These are phyloP conservation scores for Drosophila guanche DNA, from an alignment of 1,140 invertebrate species.

Conservation along the genomic window DNA sequence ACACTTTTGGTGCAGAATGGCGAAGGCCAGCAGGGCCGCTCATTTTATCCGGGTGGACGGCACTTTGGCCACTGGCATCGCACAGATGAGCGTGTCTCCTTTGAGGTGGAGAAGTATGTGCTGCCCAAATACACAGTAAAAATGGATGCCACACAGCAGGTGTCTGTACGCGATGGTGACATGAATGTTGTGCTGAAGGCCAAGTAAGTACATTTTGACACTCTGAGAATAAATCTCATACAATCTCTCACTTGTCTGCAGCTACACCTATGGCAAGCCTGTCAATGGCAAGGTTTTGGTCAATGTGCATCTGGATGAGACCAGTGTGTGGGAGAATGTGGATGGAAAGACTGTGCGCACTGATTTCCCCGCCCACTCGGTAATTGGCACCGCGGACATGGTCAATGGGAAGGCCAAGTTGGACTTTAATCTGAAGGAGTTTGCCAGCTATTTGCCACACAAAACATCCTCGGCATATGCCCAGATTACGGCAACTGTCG, in stretches of 20 bases:
- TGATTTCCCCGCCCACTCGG: slow-evolving; percentile 44
- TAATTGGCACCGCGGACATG: slow-evolving; percentile 85
- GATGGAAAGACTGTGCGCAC: slow-evolving; percentile 46
- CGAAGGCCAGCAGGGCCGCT: background rate
- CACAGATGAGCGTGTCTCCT: slow-evolving; percentile 58
- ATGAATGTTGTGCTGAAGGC: slow-evolving; percentile 91
- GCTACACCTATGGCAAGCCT: slow-evolving; percentile 89
- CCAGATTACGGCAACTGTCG: slow-evolving; percentile 89
- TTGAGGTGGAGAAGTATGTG: slow-evolving; percentile 91
- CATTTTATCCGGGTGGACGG: background rate
- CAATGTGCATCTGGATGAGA: slow-evolving; percentile 84
- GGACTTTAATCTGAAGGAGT: slow-evolving; percentile 88
- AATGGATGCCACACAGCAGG: slow-evolving; percentile 91
- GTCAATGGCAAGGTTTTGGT: slow-evolving; percentile 89
- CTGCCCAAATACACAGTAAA: slow-evolving; percentile 95
- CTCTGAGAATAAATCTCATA: background rate
- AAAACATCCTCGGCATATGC: slow-evolving; percentile 69
- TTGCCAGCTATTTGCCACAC: slow-evolving; percentile 84
- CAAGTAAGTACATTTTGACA: slow-evolving; percentile 83
- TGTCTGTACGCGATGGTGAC: slow-evolving; percentile 91
- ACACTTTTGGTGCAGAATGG: slow-evolving; percentile 84
- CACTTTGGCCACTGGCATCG: background rate
- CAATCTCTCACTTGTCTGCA: slow-evolving; percentile 77
- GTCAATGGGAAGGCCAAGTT: slow-evolving; percentile 89
- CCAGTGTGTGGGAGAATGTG: slow-evolving; percentile 38